Base-by-base conservation (phyloP, 35 echinoderm and acorn worm genomes). In the Anneissia japonica region DNA sequence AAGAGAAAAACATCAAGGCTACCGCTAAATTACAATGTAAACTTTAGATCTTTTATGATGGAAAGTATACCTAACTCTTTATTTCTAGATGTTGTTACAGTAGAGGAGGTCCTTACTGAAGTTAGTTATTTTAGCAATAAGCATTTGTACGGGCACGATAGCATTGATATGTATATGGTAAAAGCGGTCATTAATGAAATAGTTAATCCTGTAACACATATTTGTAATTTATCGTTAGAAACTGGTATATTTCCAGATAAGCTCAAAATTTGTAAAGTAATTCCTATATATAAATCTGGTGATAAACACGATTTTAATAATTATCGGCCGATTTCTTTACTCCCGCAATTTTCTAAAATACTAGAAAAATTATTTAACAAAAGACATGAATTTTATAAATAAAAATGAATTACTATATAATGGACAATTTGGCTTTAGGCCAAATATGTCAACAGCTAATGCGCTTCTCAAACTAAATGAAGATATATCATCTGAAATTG, bases 331-430 rank as follows among this genome's bases (percentile, higher is more conserved):
- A 51, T 83, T 1, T 83, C 81, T 19, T 34, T 83, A n/a, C 64
- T 83, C 21, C 30, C 81, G 34, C 81, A 83, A 33, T 83, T 83
- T 46, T 83, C 81, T 0, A 83, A 72, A 51, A 83, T 83, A 16
- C 43, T 83, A 23, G 81, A 83, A 83, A 83, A 83, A 34, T 33
- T 83, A 19, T 83, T 72, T 83, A 34, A 31, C 31, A 83, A 83
- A 83, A 83, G 81, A 34, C 55, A 34, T 34, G 12, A 23, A 30
- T 51, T 83, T 83, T 56, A 55, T 83, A 26, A 56, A 83, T 34
- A 83, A 83, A 83, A 3, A 83, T 55, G 32, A 83, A 13, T 34
- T 34, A 35, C 30, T 82, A 21, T 51, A 34, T 83, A 51, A 29
- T 29, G 64, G 43, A 55, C 81, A 83, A 34, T 83, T 55, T 35